Evolutionary conservation across 1,140 invertebrate genomes (phyloP).

Genomic region (Lasaia peninsularis): DNA sequence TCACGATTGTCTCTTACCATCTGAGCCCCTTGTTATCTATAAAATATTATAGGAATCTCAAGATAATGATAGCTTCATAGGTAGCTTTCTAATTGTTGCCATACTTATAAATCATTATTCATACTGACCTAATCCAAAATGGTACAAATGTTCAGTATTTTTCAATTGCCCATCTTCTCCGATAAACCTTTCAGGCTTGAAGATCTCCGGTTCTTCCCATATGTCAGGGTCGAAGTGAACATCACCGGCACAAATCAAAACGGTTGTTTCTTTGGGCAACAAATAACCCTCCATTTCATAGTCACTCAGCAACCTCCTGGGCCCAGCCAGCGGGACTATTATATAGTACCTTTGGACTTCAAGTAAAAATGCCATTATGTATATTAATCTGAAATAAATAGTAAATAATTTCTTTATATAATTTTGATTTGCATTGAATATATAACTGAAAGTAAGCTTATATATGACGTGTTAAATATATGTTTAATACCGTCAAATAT

Average conservation of each 20-base stretch:
- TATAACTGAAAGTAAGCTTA: no score
- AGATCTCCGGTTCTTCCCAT: conserved; percentile 83
- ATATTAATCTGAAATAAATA: conserved; percentile 75
- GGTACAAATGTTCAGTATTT: conserved; percentile 78
- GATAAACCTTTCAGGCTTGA: conserved; percentile 84
- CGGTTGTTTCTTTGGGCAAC: conserved; percentile 82
- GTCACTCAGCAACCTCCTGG: conserved; percentile 80
- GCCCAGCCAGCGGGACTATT: conserved; percentile 83
- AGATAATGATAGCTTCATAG: not conserved
- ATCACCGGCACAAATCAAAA: conserved; percentile 82
- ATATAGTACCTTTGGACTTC: conserved; percentile 82
- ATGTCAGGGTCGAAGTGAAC: conserved; percentile 80
- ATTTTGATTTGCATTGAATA: no score
- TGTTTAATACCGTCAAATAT: no score
- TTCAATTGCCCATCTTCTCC: conserved; percentile 66
- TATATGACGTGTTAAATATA: no score
- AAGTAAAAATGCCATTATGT: conserved; percentile 81
- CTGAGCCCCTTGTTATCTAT: not conserved
- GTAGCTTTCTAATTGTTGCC: no score
- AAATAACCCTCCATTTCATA: conserved; percentile 80
- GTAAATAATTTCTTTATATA: no score
- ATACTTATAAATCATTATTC: no score
- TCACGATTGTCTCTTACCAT: no score
- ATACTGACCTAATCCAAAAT: conserved; percentile 83
- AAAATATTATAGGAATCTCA: not conserved